These are phyloP conservation scores for Magallana angulata DNA, from an alignment of 1,140 invertebrate species.

Conservation along the genomic window DNA sequence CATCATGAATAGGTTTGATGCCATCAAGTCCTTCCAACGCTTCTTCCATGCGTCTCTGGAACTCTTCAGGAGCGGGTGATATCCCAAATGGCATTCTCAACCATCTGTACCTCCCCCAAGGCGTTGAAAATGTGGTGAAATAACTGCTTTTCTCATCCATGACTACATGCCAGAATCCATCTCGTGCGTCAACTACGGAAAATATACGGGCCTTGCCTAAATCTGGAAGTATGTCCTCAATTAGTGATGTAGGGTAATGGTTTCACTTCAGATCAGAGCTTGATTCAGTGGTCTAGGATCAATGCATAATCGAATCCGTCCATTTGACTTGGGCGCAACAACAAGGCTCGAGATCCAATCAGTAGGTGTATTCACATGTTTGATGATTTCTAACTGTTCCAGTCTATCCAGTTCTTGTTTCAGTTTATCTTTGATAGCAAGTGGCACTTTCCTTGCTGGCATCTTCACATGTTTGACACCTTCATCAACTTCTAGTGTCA, in stretches of 20 bases:
- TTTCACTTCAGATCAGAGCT: constrained; percentile 60
- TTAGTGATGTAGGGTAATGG: constrained; percentile 52
- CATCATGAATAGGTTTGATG: too few species aligned
- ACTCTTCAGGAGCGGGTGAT: too few species aligned
- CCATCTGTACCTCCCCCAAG: too few species aligned
- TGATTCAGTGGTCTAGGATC: constrained; percentile 59
- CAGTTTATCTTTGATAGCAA: constrained; percentile 42
- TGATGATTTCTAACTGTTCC: constrained; percentile 23
- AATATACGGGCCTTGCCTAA: too few species aligned
- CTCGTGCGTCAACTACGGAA: too few species aligned
- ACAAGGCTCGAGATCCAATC: constrained; percentile 52
- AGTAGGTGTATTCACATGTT: constrained; percentile 48
- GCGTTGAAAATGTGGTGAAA: too few species aligned
- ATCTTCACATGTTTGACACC: constrained; percentile 31
- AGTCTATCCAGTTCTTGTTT: constrained; percentile 45
- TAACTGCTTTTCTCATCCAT: too few species aligned
- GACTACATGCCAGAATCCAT: too few species aligned
- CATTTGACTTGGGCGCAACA: constrained; percentile 44
- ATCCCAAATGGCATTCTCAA: too few species aligned
- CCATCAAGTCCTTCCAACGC: too few species aligned
- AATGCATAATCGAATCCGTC: constrained; percentile 53
- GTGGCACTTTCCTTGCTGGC: constrained; percentile 19
- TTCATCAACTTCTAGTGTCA: constrained; percentile 42
- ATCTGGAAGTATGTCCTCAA: constrained; percentile 60
- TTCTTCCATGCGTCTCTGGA: too few species aligned